These are phyloP conservation scores for Sterrhoptilus dennistouni DNA, from an alignment of 2,113 vertebrate genomes.

Conservation along the genomic window DNA sequence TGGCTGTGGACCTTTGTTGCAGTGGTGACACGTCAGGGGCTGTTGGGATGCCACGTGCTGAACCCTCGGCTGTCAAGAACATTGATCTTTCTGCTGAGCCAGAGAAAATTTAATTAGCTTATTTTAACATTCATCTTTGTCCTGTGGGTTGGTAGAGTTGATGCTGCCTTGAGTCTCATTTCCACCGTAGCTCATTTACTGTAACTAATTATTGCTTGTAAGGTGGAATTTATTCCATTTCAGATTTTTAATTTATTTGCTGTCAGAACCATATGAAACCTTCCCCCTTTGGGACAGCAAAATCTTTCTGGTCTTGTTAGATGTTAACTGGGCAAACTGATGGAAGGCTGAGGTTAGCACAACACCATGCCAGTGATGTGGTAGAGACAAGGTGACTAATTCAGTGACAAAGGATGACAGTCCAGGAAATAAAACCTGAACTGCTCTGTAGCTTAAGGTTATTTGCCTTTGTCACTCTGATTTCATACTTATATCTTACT, in stretches of 20 bases:
- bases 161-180: conserved; percentile 21
- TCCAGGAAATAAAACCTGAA: neutral
- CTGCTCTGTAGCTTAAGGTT: neutral
- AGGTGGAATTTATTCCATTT: neutral
- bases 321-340: neutral
- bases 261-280: neutral
- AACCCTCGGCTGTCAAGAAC: neutral
- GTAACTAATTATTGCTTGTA: conserved; percentile 2
- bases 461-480: neutral
- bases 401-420: neutral
- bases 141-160: conserved; percentile 5
- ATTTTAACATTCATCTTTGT: conserved; percentile 31
- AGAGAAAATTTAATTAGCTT: conserved; percentile 55
- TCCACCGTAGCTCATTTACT: conserved; percentile 1
- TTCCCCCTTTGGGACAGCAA: neutral
- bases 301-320: neutral
- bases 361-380: neutral
- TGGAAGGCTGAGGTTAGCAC: neutral
- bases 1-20: neutral
- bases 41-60: neutral
- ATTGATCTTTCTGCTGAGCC: conserved; percentile 40
- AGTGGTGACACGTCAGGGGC: neutral
- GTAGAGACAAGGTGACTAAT: neutral
- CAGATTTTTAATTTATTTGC: neutral
- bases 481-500: neutral